Evolutionary conservation across 2,888 invertebrate genomes (phyloP).

Genomic region (Napeogenes sylphis): DNA sequence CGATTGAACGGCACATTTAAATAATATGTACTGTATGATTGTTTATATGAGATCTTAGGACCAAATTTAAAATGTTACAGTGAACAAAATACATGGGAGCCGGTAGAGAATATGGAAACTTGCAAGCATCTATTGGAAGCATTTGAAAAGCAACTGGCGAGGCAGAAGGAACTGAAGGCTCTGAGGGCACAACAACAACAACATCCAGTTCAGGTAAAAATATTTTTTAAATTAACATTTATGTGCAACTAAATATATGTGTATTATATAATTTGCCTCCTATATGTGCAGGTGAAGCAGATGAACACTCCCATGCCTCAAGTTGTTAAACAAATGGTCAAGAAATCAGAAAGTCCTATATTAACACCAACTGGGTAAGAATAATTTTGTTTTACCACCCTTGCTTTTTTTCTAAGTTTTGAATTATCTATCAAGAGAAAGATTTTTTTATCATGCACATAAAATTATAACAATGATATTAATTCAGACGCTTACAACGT

Average conservation of each 20-base stretch:
- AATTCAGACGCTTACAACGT: slow-evolving; percentile 80
- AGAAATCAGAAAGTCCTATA: slow-evolving; percentile 59
- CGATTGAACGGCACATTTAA: too few relatives aligned
- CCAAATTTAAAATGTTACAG: slow-evolving; percentile 47
- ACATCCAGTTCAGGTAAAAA: slow-evolving; percentile 58
- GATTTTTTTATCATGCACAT: too few relatives aligned
- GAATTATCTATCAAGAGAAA: too few relatives aligned
- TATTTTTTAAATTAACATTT: slow-evolving; percentile 11
- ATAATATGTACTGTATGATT: too few relatives aligned
- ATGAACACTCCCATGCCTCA: slow-evolving; percentile 61
- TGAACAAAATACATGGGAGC: slow-evolving; percentile 92
- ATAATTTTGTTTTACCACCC: not conserved
- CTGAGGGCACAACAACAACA: slow-evolving; percentile 59
- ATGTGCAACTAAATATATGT: not conserved
- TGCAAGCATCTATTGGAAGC: slow-evolving; percentile 87
- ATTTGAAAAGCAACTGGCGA: slow-evolving; percentile 87
- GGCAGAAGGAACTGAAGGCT: slow-evolving; percentile 85
- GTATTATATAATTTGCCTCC: not conserved
- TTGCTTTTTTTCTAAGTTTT: too few relatives aligned
- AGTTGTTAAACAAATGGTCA: slow-evolving; percentile 58
- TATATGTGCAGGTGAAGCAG: slow-evolving; percentile 54
- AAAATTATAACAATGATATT: too few relatives aligned
- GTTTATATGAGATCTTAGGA: not conserved
- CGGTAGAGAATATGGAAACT: slow-evolving; percentile 84
- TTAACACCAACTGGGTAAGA: slow-evolving; percentile 68